These are phyloP conservation scores for Cossypha caffra DNA, from an alignment of 2,797 vertebrate genomes.

Conservation along the genomic window DNA sequence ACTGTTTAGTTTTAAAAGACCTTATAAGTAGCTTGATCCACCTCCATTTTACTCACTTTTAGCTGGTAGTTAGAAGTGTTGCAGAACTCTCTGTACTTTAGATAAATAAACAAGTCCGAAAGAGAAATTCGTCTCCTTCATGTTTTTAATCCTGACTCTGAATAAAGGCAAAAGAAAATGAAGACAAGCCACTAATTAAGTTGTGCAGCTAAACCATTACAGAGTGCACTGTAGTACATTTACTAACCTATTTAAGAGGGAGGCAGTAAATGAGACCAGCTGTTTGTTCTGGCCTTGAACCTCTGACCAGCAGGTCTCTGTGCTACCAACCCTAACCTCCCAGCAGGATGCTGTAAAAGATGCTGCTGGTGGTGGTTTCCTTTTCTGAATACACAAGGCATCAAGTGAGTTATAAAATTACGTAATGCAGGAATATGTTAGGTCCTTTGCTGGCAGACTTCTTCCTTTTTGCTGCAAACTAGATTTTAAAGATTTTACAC, in stretches of 20 bases:
- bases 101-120: too few species aligned
- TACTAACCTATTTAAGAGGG: neutral
- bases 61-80: too few species aligned
- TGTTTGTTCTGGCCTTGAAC: neutral
- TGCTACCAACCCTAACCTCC: neutral
- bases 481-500: neutral
- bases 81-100: too few species aligned
- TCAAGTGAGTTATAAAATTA: neutral
- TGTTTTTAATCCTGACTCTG: too few species aligned
- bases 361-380: neutral
- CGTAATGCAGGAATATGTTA: neutral
- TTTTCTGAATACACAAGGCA: neutral
- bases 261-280: neutral
- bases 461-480: neutral
- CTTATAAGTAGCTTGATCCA: too few species aligned
- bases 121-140: too few species aligned
- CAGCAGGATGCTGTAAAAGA: neutral
- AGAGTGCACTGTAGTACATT: rapidly evolving
- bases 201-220: too few species aligned
- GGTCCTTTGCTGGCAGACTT: neutral
- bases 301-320: neutral
- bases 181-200: too few species aligned
- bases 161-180: too few species aligned
- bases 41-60: too few species aligned
- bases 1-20: too few species aligned